phyloP scores from a whole-genome alignment of 2,888 invertebrate species.

The Trimorus sp. region DNA sequence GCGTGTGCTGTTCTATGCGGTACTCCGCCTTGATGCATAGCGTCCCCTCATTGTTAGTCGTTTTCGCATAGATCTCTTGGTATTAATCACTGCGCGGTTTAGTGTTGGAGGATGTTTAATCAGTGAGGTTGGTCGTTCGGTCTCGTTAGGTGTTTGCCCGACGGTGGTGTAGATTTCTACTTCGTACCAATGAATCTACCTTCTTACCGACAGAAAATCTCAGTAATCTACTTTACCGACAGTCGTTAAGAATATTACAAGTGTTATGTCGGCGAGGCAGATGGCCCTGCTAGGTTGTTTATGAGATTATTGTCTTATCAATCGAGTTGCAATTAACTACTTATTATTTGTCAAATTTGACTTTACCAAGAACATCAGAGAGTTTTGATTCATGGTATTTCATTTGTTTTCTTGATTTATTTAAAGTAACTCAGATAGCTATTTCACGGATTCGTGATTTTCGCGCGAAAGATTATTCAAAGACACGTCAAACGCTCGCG shows the following conservation, averaged over 20 bases:
- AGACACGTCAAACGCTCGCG: neutral
- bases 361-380: no score
- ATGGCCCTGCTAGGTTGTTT: no score
- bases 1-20: slow-evolving; percentile 26
- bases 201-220: neutral
- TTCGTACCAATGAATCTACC: neutral
- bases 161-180: slow-evolving; percentile 13
- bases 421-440: no score
- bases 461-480: neutral
- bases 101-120: no score
- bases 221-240: no score
- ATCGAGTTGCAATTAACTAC: no score
- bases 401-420: neutral
- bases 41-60: neutral
- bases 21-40: slow-evolving; percentile 16
- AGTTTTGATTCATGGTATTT: neutral
- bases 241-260: no score
- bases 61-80: neutral
- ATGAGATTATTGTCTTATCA: no score
- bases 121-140: no score
- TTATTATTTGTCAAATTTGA: no score
- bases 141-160: neutral
- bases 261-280: no score
- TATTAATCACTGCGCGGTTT: neutral
- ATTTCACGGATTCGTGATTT: no score